Evolutionary conservation across 2,797 vertebrate species (phyloP).

Genomic region (Anas capensis): DNA sequence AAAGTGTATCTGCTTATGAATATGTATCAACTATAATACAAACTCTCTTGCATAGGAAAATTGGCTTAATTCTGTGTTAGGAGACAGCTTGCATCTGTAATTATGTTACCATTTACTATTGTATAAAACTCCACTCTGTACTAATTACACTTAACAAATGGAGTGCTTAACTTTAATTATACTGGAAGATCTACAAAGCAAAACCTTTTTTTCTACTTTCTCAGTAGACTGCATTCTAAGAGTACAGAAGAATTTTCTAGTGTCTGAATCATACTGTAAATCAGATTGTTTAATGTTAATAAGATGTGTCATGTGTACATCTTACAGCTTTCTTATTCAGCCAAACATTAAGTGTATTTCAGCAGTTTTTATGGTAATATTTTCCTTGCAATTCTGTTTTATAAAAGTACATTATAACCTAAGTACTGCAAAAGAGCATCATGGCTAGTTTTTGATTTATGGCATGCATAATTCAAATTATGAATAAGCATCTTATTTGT

Average conservation of each 20-base stretch:
- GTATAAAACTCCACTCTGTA: constrained; percentile 53
- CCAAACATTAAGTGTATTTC: not conserved
- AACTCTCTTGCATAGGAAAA: constrained; percentile 36
- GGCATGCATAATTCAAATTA: not conserved
- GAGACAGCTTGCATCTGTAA: constrained; percentile 63
- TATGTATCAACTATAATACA: constrained; percentile 44
- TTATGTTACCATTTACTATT: constrained; percentile 67
- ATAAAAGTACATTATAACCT: not conserved
- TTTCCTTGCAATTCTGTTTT: not conserved
- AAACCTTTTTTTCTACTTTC: constrained; percentile 23
- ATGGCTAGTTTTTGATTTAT: not conserved
- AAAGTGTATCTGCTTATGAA: constrained; percentile 42
- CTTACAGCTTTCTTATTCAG: not conserved
- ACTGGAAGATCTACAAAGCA: constrained; percentile 36
- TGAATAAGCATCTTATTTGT: not conserved
- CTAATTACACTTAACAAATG: constrained; percentile 69
- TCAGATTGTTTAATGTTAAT: not conserved
- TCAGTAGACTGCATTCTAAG: not conserved
- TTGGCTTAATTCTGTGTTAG: constrained; percentile 60
- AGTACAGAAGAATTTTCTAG: not conserved
- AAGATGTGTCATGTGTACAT: not conserved
- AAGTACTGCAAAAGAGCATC: not conserved
- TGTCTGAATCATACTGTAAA: not conserved
- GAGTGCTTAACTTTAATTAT: constrained; percentile 63
- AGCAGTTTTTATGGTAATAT: not conserved